phyloP scores from a whole-genome alignment of 2,888 invertebrate species.

The Pteria penguin region DNA sequence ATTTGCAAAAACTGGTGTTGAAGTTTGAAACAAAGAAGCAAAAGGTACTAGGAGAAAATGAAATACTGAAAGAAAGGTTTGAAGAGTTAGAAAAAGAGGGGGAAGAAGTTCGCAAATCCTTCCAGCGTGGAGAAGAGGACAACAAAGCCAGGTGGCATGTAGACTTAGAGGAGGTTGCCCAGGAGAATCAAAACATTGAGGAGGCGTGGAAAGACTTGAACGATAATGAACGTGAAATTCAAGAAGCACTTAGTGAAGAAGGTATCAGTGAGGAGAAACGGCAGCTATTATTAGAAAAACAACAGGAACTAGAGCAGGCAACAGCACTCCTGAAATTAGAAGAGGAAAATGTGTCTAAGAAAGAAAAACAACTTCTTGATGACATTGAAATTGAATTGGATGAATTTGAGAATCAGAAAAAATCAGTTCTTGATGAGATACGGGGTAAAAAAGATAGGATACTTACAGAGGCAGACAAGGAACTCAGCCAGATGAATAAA shows the following conservation, averaged over 20 bases:
- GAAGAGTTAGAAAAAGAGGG: constrained; percentile 44
- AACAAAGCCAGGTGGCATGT: constrained; percentile 61
- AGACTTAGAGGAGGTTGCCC: constrained; percentile 58
- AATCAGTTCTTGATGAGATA: constrained; percentile 57
- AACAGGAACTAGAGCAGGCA: constrained; percentile 62
- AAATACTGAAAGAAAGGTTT: constrained; percentile 43
- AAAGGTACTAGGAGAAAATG: constrained; percentile 46
- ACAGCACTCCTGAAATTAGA: constrained; percentile 62
- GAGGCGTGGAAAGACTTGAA: constrained; percentile 59
- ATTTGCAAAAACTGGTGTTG: neutral
- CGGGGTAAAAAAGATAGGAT: constrained; percentile 12
- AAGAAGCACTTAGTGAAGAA: constrained; percentile 8
- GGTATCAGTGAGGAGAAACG: constrained; percentile 54
- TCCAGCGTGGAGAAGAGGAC: constrained; percentile 57
- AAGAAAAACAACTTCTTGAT: constrained; percentile 65
- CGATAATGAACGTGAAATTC: constrained; percentile 52
- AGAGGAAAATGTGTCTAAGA: constrained; percentile 60
- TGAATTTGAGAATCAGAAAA: constrained; percentile 82
- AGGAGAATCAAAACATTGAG: constrained; percentile 58
- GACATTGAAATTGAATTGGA: constrained; percentile 70
- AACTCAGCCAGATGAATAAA: constrained; percentile 48
- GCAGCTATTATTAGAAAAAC: constrained; percentile 53
- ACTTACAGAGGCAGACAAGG: constrained; percentile 19
- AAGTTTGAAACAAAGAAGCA: constrained; percentile 52
- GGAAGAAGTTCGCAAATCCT: constrained; percentile 36